phyloP scores from a whole-genome alignment of 2,113 vertebrate species.

The Daboia siamensis region DNA sequence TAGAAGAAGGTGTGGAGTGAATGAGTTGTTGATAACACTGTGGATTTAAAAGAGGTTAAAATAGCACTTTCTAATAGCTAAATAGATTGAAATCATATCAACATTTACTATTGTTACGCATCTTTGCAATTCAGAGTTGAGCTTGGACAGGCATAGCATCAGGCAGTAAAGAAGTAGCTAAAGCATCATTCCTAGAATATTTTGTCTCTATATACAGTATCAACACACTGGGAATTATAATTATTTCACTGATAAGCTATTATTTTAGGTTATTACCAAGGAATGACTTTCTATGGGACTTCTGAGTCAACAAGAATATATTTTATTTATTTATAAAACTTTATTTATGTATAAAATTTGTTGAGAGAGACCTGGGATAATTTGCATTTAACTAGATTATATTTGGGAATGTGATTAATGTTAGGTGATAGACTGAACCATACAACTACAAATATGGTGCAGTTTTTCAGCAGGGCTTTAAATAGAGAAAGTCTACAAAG shows the following conservation, averaged over 20 bases:
- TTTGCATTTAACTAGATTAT: neutral
- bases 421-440: neutral
- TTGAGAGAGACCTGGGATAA: neutral
- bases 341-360: neutral
- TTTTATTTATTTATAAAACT: neutral
- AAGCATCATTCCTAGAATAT: neutral
- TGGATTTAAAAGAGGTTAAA: neutral
- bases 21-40: neutral
- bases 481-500: neutral
- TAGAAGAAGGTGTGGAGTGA: neutral
- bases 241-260: neutral
- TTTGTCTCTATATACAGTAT: neutral
- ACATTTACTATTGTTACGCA: neutral
- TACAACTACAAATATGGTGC: neutral
- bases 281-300: neutral
- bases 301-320: neutral
- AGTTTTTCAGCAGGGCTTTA: neutral
- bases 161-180: neutral
- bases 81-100: neutral
- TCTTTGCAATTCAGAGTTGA: neutral
- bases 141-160: neutral
- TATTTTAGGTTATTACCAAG: neutral
- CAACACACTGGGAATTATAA: neutral
- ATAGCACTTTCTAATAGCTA: neutral
- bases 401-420: neutral